A percentile compares a stretch with the other conserved stretches of the same genome.
These are phyloP conservation scores for Crocuta crocuta DNA, from an alignment of 2,113 vertebrate species.

Conservation along the genomic window DNA sequence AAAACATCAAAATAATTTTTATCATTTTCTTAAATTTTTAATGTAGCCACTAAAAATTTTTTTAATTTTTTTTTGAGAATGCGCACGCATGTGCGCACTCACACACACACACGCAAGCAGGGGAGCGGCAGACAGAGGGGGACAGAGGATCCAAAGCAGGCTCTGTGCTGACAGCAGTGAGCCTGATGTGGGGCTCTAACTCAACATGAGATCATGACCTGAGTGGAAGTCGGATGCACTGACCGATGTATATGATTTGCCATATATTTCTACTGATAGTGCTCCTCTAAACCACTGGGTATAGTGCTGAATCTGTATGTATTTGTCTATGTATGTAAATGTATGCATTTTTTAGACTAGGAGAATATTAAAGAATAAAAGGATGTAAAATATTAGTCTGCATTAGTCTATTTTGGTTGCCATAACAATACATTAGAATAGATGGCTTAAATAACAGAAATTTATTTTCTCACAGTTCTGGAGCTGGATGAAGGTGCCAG, in stretches of 20 bases:
- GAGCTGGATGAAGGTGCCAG: background rate
- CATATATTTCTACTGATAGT: background rate
- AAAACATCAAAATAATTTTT: background rate
- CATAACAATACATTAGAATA: background rate
- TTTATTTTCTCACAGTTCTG: background rate
- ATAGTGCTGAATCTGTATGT: background rate
- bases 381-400: background rate
- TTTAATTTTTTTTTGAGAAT: background rate
- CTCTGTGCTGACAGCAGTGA: too few species aligned
- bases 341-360: background rate
- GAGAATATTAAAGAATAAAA: background rate
- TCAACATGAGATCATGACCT: too few species aligned
- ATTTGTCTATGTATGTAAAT: background rate
- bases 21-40: background rate
- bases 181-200: too few species aligned
- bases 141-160: too few species aligned
- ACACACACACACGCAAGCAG: too few species aligned
- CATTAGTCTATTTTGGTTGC: background rate
- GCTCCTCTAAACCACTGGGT: background rate
- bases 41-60: background rate
- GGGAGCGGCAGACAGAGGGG: too few species aligned
- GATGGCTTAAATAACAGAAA: slow-evolving; percentile 2
- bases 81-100: fast-evolving
- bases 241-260: background rate
- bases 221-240: too few species aligned